Conservation (phyloP, 2,888 invertebrate species). For the Pseudeuparius sepicola region DNA sequence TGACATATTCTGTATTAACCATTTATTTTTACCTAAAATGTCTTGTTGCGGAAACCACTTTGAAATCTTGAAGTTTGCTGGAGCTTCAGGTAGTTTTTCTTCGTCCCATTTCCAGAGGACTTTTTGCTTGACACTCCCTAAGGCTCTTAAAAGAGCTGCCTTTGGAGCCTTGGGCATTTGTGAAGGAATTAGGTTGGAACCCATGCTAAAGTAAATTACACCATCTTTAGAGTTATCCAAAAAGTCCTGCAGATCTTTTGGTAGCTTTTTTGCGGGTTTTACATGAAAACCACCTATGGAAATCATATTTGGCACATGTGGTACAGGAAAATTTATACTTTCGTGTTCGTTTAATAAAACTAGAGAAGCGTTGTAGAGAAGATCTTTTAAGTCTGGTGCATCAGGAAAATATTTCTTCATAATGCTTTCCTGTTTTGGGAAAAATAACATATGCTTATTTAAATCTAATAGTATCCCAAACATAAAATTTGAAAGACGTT, state of each 20-base stretch:
- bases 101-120: conserved; percentile 64
- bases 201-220: conserved; percentile 49
- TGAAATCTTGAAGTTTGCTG: conserved; percentile 46
- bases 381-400: conserved; percentile 23
- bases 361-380: conserved; percentile 28
- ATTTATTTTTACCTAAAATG: conserved; percentile 31
- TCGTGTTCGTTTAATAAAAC: conserved; percentile 38
- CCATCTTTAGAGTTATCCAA: conserved; percentile 26
- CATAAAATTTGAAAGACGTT: conserved; percentile 45
- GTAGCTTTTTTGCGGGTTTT: conserved; percentile 26
- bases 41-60: conserved; percentile 58
- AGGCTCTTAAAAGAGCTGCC: conserved; percentile 45
- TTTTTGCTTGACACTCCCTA: conserved; percentile 49
- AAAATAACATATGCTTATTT: conserved; percentile 18
- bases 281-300: conserved; percentile 48
- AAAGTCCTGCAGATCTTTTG: conserved; percentile 24
- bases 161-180: conserved; percentile 44
- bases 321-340: conserved; percentile 40
- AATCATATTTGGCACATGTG: conserved; percentile 45
- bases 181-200: conserved; percentile 46
- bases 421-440: conserved; percentile 24
- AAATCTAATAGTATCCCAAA: conserved; percentile 19
- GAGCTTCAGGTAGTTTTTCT: conserved; percentile 42
- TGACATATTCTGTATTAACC: no score
- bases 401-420: conserved; percentile 25